Percentiles rank a stretch among this genome's conserved stretches.
phyloP scores from a whole-genome alignment of 30 jellyfish, hydroid and myxozoan species.

The Rhopilema esculentum region DNA sequence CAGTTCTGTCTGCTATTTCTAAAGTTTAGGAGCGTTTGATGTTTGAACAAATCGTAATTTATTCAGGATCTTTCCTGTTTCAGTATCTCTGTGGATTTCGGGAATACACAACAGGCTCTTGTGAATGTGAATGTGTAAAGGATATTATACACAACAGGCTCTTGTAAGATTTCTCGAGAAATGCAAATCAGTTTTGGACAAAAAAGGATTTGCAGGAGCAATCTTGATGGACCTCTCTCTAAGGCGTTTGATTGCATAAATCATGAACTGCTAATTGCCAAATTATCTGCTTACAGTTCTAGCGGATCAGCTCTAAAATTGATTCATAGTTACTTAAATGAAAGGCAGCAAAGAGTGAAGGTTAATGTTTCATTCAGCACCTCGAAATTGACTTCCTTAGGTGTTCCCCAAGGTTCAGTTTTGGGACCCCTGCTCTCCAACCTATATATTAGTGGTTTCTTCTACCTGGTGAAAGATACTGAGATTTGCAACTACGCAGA shows the following conservation, averaged over 20 bases:
- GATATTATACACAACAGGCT: slow-evolving; percentile 30
- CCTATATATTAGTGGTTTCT: too few relatives aligned
- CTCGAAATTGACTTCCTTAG: slow-evolving; percentile 2
- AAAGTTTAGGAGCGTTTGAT: slow-evolving; percentile 22
- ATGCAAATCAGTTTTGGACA: slow-evolving; percentile 25
- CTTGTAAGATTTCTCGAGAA: slow-evolving; percentile 14
- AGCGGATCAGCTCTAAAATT: slow-evolving; percentile 21
- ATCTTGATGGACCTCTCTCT: slow-evolving; percentile 38
- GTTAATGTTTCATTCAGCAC: slow-evolving; percentile 35
- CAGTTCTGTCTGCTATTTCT: slow-evolving; percentile 42
- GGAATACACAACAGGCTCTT: too few relatives aligned
- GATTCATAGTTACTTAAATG: slow-evolving; percentile 16
- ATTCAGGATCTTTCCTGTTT: slow-evolving; percentile 12
- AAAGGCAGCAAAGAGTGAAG: slow-evolving; percentile 13
- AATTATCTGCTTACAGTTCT: slow-evolving; percentile 45
- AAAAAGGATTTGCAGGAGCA: slow-evolving; percentile 23
- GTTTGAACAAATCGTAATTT: slow-evolving; percentile 10
- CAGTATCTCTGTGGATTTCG: slow-evolving; percentile 27
- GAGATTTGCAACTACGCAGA: too few relatives aligned
- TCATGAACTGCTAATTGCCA: slow-evolving; percentile 44
- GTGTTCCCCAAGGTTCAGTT: too few relatives aligned
- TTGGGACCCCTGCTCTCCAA: too few relatives aligned
- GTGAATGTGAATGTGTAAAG: too few relatives aligned
- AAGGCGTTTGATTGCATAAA: slow-evolving; percentile 50
- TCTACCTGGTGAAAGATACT: too few relatives aligned